Base-by-base conservation (phyloP, 2,888 invertebrate species). In the Apodemia zela region DNA sequence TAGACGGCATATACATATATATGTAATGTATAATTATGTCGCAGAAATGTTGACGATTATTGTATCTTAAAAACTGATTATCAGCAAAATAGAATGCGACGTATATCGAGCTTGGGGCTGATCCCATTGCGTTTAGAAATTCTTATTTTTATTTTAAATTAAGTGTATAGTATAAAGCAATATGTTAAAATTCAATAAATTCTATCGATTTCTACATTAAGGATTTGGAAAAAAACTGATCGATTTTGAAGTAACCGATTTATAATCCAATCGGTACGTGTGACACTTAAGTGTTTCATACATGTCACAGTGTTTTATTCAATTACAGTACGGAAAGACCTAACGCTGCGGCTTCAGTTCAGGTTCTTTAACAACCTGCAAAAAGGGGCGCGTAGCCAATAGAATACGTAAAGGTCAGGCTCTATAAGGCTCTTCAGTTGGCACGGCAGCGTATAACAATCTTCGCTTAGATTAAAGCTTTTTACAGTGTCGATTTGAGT, bases 271-370 rank as follows among this genome's bases (percentile, higher is more conserved):
- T 68, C 66, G 38, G 67, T 66, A 63, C 69, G 68, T 63, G 60
- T 65, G 69, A 59, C 59, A 63, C 63, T n/a, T 61, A 61, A 63
- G 65, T 70, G 68, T 72, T 71, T 72, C 77, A 76, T 80, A 82
- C 54, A 57, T 57, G 81, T 84, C 82, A 85, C 79, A 79, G 75
- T 81, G 75, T 85, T 77, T 88, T 93, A 87, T 93, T 93, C 92
- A 92, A 92, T 94, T 94, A 89, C 96, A 97, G 97, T 97, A 96
- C 96, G 97, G 95, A 97, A 97, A 97, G 97, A 97, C 94, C 95
- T 97, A 95, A 96, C 96, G 93, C 95, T 97, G 95, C 96, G 97
- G 94, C 96, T 97, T 93, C 96, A 96, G 94, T 97, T 96, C 96
- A 95, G 97, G 94, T 97, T 97, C 95, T 97, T 97, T 96, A 97